A percentile compares a stretch with the other conserved stretches of the same genome.
Conservation (phyloP, 2,113 vertebrate species). For the Macrotis lagotis region DNA sequence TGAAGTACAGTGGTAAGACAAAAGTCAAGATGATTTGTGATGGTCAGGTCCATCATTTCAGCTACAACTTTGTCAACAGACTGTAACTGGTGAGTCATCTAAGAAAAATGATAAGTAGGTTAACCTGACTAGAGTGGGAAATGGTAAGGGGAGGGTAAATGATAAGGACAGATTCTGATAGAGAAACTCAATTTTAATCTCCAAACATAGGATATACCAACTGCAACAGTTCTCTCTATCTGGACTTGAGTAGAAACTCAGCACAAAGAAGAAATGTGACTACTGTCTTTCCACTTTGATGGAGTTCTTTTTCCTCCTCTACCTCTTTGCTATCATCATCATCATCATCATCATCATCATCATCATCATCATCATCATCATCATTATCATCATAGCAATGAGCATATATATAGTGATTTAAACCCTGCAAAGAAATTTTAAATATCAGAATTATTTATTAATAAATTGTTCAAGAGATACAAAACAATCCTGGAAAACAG, state of each 20-base stretch:
- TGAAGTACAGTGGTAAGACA: neutral
- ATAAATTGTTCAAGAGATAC: constrained; percentile 61
- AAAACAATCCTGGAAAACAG: constrained; percentile 63
- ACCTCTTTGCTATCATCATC: no score
- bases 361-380: neutral
- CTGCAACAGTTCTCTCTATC: neutral
- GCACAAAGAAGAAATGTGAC: neutral
- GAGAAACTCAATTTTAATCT: neutral
- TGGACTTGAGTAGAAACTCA: neutral
- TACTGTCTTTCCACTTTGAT: neutral
- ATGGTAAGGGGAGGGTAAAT: neutral
- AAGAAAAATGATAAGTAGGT: neutral
- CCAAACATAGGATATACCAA: neutral
- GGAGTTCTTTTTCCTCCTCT: neutral
- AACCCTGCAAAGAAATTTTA: neutral
- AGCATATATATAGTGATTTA: neutral
- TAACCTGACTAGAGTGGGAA: neutral
- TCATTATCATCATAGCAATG: neutral
- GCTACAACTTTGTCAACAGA: neutral
- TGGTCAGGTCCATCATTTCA: neutral
- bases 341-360: neutral
- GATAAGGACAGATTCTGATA: neutral
- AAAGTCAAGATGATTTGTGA: no score
- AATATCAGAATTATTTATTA: constrained; percentile 72
- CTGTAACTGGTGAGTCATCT: neutral